Conservation (phyloP, 2,888 invertebrate genomes). For the Himalopsyche anomala region DNA sequence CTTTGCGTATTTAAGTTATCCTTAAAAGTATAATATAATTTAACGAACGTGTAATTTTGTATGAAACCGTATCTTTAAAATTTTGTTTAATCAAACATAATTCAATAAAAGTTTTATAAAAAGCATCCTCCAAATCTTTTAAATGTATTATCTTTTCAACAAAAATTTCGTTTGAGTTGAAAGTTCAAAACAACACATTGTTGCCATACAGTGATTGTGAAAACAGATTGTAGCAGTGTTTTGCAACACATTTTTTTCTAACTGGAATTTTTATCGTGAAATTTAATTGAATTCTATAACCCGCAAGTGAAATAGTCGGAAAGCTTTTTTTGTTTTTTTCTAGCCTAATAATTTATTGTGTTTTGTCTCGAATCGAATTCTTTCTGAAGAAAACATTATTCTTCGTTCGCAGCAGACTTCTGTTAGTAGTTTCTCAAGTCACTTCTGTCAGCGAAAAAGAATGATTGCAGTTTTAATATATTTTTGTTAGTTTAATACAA, state of each 20-base stretch:
- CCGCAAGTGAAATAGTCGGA: slow-evolving; percentile 16
- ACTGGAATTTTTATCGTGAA: slow-evolving; percentile 9
- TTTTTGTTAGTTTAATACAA: not conserved
- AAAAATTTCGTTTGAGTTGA: too few relatives aligned
- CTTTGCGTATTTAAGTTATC: too few relatives aligned
- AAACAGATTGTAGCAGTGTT: not conserved
- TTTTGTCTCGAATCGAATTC: slow-evolving; percentile 31
- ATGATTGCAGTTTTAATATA: slow-evolving; percentile 35
- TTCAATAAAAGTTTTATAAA: too few relatives aligned
- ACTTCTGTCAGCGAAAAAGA: slow-evolving; percentile 23
- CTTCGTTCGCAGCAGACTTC: slow-evolving; percentile 9
- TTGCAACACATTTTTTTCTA: not conserved
- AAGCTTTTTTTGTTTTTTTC: not conserved
- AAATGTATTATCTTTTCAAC: too few relatives aligned
- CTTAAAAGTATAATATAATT: too few relatives aligned
- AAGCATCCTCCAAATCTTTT: too few relatives aligned
- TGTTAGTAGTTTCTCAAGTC: slow-evolving; percentile 37
- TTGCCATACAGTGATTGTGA: not conserved
- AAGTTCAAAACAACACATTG: too few relatives aligned
- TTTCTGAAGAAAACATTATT: not conserved
- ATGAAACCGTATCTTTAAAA: too few relatives aligned
- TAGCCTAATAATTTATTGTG: slow-evolving; percentile 32
- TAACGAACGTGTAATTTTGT: too few relatives aligned
- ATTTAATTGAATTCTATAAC: slow-evolving; percentile 39
- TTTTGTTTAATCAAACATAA: too few relatives aligned